phyloP scores from a whole-genome alignment of 2,113 vertebrate species.

The Osmerus mordax region DNA sequence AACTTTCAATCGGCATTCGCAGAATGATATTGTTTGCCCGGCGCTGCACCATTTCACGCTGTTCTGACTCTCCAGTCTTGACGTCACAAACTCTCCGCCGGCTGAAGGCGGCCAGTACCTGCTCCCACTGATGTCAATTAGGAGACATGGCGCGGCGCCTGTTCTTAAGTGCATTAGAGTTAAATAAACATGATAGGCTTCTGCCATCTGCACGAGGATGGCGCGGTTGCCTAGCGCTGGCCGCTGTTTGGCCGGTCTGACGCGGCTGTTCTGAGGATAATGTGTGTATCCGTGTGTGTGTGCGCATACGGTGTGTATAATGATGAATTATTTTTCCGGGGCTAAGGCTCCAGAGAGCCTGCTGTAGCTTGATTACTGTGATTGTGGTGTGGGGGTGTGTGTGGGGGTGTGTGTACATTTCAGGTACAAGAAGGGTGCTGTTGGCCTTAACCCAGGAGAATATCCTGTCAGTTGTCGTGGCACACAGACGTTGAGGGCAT shows the following conservation, averaged over 20 bases:
- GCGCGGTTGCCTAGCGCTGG: conserved; percentile 65
- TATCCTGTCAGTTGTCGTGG: background rate
- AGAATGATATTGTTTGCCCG: background rate
- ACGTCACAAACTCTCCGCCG: background rate
- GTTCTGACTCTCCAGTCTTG: background rate
- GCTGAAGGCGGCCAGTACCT: background rate
- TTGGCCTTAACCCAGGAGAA: background rate
- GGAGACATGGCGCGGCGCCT: conserved; percentile 39
- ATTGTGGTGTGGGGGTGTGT: background rate
- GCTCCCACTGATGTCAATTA: conserved; percentile 39
- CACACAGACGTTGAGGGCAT: background rate
- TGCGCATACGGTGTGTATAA: conserved; percentile 26
- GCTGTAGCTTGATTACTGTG: conserved; percentile 13
- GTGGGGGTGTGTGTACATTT: conserved; percentile 10
- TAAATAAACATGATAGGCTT: conserved; percentile 70
- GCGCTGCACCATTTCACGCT: background rate
- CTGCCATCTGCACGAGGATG: conserved; percentile 64
- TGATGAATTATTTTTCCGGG: conserved; percentile 47
- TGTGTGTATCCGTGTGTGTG: conserved; percentile 18
- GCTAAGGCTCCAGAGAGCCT: conserved; percentile 22
- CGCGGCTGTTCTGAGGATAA: conserved; percentile 42
- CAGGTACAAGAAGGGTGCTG: background rate
- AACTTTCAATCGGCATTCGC: background rate
- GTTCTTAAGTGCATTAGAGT: conserved; percentile 66
- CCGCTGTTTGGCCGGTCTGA: conserved; percentile 53